Conservation (phyloP, 2,888 invertebrate species). For the Lutraria lutraria region DNA sequence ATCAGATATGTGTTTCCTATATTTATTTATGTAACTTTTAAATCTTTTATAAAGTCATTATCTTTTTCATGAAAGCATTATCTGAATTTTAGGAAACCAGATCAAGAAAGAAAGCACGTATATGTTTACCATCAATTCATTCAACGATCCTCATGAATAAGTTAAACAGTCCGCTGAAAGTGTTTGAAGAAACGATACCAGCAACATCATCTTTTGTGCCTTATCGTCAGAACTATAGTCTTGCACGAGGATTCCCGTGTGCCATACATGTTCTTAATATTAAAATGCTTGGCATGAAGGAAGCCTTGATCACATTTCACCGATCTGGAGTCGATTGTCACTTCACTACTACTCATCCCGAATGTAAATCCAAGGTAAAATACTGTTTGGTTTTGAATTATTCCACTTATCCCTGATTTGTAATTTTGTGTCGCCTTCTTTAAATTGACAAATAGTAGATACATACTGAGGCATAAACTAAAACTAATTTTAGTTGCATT, state of each 20-base stretch:
- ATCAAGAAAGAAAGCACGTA: neutral
- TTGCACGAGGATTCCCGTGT: conserved; percentile 43
- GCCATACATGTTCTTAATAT: conserved; percentile 46
- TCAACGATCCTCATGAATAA: conserved; percentile 20
- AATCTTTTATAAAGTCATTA: no score
- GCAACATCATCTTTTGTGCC: neutral
- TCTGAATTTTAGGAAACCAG: neutral
- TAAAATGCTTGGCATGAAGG: conserved; percentile 40
- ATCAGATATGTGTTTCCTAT: no score
- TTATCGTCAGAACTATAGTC: neutral
- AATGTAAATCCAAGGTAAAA: conserved; percentile 17
- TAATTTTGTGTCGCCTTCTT: no score
- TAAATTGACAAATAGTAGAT: no score
- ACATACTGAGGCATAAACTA: no score
- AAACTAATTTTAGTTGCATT: no score
- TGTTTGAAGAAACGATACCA: neutral
- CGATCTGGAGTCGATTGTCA: conserved; percentile 44
- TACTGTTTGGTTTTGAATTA: neutral
- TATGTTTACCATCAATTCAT: conserved; percentile 40
- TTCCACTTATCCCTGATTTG: no score
- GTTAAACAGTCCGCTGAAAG: conserved; percentile 51
- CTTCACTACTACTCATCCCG: neutral
- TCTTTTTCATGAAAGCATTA: no score
- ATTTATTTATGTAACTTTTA: no score
- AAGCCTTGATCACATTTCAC: conserved; percentile 50